phyloP scores from a whole-genome alignment of 1,140 invertebrate genomes.

The Agrypnia vestita region DNA sequence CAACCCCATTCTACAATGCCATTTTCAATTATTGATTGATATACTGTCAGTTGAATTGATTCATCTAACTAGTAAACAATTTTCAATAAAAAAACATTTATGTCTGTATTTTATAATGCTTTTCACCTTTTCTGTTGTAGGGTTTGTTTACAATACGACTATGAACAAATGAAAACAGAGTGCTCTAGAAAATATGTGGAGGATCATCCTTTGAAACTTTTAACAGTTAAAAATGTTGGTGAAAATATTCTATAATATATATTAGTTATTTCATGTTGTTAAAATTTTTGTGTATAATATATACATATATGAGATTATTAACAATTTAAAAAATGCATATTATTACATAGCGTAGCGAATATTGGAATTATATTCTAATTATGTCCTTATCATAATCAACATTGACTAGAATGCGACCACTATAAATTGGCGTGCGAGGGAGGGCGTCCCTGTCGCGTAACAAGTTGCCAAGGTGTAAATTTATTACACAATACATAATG shows the following conservation, averaged over 20 bases:
- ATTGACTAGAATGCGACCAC: too few species aligned
- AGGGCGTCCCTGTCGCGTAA: too few species aligned
- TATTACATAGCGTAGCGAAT: too few species aligned
- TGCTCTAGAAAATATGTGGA: constrained; percentile 2
- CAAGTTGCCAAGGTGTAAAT: too few species aligned
- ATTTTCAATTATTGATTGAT: too few species aligned
- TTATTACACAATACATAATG: too few species aligned
- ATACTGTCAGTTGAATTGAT: too few species aligned
- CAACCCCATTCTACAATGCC: too few species aligned
- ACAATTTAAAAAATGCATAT: neutral
- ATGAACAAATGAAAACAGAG: constrained; percentile 36
- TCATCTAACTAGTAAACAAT: too few species aligned
- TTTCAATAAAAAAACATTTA: neutral
- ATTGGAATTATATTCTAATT: too few species aligned
- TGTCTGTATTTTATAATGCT: neutral
- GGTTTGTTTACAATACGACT: constrained; percentile 25
- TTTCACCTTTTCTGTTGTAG: neutral
- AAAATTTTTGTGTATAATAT: neutral
- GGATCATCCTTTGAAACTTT: constrained; percentile 33
- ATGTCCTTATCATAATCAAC: too few species aligned
- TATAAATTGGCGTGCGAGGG: too few species aligned
- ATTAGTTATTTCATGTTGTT: neutral
- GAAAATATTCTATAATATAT: neutral
- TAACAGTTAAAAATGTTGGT: constrained; percentile 38
- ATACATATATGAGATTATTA: neutral